phyloP scores from a whole-genome alignment of 2,888 invertebrate species.

The Perizoma flavofasciatum region DNA sequence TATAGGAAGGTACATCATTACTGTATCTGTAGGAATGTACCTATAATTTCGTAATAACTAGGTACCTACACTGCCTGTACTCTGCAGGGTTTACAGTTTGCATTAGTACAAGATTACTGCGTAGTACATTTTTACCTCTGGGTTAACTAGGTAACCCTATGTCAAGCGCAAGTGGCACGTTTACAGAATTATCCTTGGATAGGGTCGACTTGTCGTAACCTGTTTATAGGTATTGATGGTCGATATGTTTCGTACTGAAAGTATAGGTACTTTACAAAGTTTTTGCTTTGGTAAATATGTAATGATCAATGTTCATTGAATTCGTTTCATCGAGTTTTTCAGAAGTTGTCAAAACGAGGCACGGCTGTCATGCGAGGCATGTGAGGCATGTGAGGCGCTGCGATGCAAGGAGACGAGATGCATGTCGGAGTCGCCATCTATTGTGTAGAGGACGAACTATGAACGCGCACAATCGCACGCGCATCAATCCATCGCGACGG shows the following conservation, averaged over 20 bases:
- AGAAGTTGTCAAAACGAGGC: neutral
- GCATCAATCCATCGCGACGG: slow-evolving; percentile 23
- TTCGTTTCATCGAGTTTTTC: slow-evolving; percentile 16
- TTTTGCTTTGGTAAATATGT: too few relatives aligned
- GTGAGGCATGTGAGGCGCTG: too few relatives aligned
- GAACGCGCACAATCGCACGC: slow-evolving; percentile 46
- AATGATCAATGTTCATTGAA: neutral
- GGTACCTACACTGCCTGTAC: too few relatives aligned
- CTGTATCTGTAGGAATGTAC: neutral
- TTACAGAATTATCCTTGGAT: too few relatives aligned
- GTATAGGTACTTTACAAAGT: too few relatives aligned
- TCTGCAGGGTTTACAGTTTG: too few relatives aligned
- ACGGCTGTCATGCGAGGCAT: slow-evolving; percentile 8
- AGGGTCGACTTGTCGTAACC: too few relatives aligned
- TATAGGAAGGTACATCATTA: too few relatives aligned
- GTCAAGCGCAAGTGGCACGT: too few relatives aligned
- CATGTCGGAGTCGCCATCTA: slow-evolving; percentile 44
- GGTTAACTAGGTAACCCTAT: too few relatives aligned
- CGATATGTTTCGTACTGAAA: slow-evolving; percentile 3
- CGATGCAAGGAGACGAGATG: neutral
- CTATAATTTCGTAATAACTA: neutral
- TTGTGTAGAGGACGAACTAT: slow-evolving; percentile 38
- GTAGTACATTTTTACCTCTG: too few relatives aligned
- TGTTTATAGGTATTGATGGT: neutral
- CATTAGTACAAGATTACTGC: too few relatives aligned